A percentile compares a stretch with the other conserved stretches of the same genome.
These are phyloP conservation scores for Mareca penelope DNA, from an alignment of 2,797 vertebrate genomes.

Conservation along the genomic window DNA sequence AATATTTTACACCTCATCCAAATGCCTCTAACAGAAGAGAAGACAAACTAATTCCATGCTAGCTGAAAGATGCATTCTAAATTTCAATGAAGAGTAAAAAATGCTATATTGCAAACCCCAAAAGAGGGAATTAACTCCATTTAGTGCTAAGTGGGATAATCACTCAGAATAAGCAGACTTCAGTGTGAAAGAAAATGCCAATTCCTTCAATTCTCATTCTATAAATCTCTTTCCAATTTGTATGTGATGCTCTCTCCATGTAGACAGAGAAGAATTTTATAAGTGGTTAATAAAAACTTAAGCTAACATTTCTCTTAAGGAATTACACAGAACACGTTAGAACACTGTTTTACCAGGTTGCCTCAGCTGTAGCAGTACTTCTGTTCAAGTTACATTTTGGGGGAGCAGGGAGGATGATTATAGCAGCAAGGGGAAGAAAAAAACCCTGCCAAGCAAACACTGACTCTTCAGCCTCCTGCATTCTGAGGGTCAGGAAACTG, in stretches of 20 bases:
- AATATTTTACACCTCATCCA: background rate
- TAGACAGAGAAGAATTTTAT: background rate
- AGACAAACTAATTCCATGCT: background rate
- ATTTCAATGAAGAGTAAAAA: background rate
- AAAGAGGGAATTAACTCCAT: background rate
- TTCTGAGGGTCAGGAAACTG: background rate
- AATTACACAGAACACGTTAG: background rate
- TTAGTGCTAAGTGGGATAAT: background rate
- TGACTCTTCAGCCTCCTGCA: background rate
- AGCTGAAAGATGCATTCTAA: background rate
- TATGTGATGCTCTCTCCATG: background rate
- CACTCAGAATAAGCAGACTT: background rate
- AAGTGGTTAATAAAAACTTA: background rate
- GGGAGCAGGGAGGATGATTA: background rate
- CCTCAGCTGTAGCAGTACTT: background rate
- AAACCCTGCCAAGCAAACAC: background rate
- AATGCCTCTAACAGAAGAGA: background rate
- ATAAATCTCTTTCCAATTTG: background rate
- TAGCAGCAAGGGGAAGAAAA: background rate
- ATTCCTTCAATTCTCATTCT: background rate
- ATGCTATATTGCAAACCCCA: background rate
- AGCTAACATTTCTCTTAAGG: background rate
- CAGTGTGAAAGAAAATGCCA: background rate
- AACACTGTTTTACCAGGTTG: background rate
- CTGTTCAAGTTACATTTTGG: background rate